phyloP scores from a whole-genome alignment of 2,888 invertebrate species.

The Scelioninae gen. 1 region DNA sequence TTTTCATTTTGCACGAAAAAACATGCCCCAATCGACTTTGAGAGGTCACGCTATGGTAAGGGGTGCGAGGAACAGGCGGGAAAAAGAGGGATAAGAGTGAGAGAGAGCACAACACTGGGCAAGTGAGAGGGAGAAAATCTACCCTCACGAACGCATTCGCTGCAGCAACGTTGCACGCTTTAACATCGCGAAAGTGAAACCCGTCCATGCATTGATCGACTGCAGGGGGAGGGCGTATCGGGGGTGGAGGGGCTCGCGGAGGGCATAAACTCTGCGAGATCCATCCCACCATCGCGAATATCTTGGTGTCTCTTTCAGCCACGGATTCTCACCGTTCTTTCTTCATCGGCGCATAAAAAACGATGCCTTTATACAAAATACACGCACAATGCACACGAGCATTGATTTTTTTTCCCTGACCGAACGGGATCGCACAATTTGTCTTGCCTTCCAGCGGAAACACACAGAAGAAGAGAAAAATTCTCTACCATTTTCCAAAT shows the following conservation, averaged over 20 bases:
- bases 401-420: too few species aligned
- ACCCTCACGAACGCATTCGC: conserved; percentile 72
- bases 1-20: conserved; percentile 50
- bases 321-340: conserved; percentile 24
- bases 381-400: background rate
- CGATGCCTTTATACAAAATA: too few species aligned
- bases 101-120: conserved; percentile 10
- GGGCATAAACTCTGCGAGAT: conserved; percentile 80
- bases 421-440: too few species aligned
- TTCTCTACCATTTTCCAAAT: too few species aligned
- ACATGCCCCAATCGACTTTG: conserved; percentile 47
- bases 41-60: conserved; percentile 49
- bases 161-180: conserved; percentile 80
- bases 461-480: too few species aligned
- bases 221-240: conserved; percentile 84
- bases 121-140: conserved; percentile 46
- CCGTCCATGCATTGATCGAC: conserved; percentile 84
- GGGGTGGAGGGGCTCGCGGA: conserved; percentile 76
- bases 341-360: too few species aligned
- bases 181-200: conserved; percentile 85
- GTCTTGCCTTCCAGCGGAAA: too few species aligned
- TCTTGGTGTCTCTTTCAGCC: conserved; percentile 45
- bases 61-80: background rate
- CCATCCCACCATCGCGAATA: conserved; percentile 72
- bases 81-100: background rate